Evolutionary conservation across 2,888 invertebrate species (phyloP).

Genomic region (Papilio elwesi): DNA sequence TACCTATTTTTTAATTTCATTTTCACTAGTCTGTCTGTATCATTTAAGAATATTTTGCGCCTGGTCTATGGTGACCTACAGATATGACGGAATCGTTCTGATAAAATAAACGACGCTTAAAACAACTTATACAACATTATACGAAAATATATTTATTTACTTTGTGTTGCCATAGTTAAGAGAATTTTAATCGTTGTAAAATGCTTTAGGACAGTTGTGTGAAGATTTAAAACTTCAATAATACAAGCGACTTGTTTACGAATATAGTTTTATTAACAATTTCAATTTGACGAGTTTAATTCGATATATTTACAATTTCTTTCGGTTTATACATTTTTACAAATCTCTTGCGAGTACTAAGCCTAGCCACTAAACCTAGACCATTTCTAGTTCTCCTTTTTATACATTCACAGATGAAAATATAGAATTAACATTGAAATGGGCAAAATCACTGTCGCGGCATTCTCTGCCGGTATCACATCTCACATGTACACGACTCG

Average conservation of each 20-base stretch:
- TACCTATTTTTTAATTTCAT: no score
- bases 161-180: no score
- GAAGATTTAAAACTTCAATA: slow-evolving; percentile 52
- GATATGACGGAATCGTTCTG: no score
- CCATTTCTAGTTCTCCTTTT: slow-evolving; percentile 45
- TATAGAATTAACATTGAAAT: slow-evolving; percentile 25
- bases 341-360: slow-evolving; percentile 66
- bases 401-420: slow-evolving; percentile 23
- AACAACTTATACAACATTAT: no score
- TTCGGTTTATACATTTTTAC: slow-evolving; percentile 80
- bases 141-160: no score
- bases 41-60: no score
- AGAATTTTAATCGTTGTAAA: no score
- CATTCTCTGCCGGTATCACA: background rate
- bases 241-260: slow-evolving; percentile 75
- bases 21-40: no score
- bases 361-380: slow-evolving; percentile 52
- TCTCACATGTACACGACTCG: background rate
- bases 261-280: slow-evolving; percentile 85
- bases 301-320: slow-evolving; percentile 82
- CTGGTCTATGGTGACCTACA: no score
- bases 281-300: slow-evolving; percentile 84
- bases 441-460: slow-evolving; percentile 10
- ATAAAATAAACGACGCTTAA: no score
- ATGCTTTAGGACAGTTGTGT: background rate